Evolutionary conservation across 2,888 invertebrate species (phyloP), one percentile per base, ranked within the genome.

Genomic region (Heliconius cydno): DNA sequence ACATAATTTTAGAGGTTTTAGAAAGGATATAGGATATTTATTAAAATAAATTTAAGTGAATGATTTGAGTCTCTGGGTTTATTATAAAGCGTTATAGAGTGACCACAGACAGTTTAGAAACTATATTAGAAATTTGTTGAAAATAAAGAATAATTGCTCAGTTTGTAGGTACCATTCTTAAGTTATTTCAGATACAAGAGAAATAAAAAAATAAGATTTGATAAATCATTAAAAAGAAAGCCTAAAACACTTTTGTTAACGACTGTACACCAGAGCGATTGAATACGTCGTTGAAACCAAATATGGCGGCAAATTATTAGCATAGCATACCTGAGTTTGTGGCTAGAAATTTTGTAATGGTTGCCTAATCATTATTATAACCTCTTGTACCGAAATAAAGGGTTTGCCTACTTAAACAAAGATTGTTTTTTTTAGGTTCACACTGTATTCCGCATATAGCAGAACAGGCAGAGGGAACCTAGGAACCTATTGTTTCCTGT

Each of bases 231-330:
- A 28, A 25, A 63, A 63, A 25, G n/a, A 28, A 34, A 66, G 38
- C 12, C 10, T 10, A 46, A 13, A 41, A 65, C 65, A 41, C 65
- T 65, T 41, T 75, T 63, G 75, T 25, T 22, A 65, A 25, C 65
- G 65, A 65, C 25, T 75, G 75, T 65, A 65, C 25, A 75, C 25
- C 19, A 28, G 25, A 41, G 25, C 25, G n/a, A 65, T 80, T 70
- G 60, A 80, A 81, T 81, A 72, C 78, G 71, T 82, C 79, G 79
- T 70, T 77, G 57, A 74, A 73, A 75, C 30, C 72, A 65, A 78
- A 73, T 73, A 73, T 34, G 66, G 78, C 78, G 52, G 73, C 72
- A 73, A 78, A 78, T 78, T 78, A 73, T 67, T 67, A 46, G 52
- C 66, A 75, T 75, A 65, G 28, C 65, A 75, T 75, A 65, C 65